Evolutionary conservation across 2,113 vertebrate species (phyloP).

Genomic region (Mesitornis unicolor): DNA sequence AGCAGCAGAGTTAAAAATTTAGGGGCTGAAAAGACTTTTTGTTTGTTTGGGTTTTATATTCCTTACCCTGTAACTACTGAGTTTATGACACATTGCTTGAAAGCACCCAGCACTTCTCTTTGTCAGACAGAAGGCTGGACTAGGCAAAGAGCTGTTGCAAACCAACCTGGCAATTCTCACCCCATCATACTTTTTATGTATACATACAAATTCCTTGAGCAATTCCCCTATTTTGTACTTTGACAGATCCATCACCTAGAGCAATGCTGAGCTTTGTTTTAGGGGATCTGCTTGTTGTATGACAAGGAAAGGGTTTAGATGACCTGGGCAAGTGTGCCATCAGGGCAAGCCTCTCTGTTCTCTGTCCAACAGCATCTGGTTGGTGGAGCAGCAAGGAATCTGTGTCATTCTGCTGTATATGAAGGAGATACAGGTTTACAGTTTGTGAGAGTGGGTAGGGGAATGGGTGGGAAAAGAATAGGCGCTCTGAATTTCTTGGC

Average conservation of each 20-base stretch:
- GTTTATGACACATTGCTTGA: background rate
- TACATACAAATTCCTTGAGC: too few relatives aligned
- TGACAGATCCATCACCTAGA: background rate
- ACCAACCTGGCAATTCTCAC: background rate
- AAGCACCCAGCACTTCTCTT: background rate
- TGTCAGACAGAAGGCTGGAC: background rate
- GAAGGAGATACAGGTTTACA: background rate
- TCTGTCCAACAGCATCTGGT: background rate
- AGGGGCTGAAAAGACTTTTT: background rate
- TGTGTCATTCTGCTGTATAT: background rate
- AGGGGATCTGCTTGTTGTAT: background rate
- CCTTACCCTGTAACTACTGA: background rate
- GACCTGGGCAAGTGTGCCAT: background rate
- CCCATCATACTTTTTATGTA: background rate
- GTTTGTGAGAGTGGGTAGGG: background rate
- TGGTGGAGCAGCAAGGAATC: background rate
- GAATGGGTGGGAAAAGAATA: background rate
- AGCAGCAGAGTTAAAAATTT: background rate
- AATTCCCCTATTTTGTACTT: background rate
- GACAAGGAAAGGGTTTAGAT: background rate
- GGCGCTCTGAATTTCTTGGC: background rate
- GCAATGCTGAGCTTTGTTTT: background rate
- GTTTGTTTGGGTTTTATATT: background rate
- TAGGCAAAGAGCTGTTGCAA: background rate
- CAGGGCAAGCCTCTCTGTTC: background rate